These are phyloP conservation scores for Hirtodrosophila duncani DNA, from an alignment of 2,888 invertebrate genomes.

Conservation along the genomic window DNA sequence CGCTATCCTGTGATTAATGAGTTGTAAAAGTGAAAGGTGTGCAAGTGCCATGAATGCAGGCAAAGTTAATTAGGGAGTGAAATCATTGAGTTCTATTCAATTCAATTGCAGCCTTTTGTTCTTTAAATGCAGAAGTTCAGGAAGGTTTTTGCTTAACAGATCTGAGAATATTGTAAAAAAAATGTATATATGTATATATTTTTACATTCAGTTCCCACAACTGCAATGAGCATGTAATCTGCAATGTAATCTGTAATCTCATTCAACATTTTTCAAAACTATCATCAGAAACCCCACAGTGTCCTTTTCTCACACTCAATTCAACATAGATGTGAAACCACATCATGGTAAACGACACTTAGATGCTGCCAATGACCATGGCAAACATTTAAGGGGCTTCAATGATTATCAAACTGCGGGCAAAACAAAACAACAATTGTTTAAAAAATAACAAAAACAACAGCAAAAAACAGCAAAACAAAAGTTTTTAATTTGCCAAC, in stretches of 20 bases:
- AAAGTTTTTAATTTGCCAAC: slow-evolving; percentile 32
- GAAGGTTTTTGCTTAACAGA: too few species aligned
- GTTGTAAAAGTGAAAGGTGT: slow-evolving; percentile 62
- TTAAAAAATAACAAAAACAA: not conserved
- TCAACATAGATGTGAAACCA: too few species aligned
- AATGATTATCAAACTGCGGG: slow-evolving; percentile 27
- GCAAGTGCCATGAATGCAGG: too few species aligned
- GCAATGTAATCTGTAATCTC: too few species aligned
- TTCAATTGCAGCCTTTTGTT: too few species aligned
- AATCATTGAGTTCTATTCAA: too few species aligned
- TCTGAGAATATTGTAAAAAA: too few species aligned
- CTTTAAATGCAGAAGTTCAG: too few species aligned
- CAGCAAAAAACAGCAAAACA: slow-evolving; percentile 9
- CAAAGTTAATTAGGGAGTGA: not conserved
- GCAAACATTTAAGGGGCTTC: not conserved
- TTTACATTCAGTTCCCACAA: not conserved
- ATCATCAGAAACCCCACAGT: too few species aligned
- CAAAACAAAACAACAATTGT: not conserved
- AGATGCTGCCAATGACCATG: slow-evolving; percentile 1
- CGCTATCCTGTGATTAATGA: slow-evolving; percentile 57
- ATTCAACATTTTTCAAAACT: too few species aligned
- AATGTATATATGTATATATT: not conserved
- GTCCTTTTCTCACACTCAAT: too few species aligned
- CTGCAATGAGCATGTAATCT: too few species aligned
- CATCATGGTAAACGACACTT: slow-evolving; percentile 5